Conservation (phyloP, 2,888 invertebrate genomes). For the Thereva nobilitata region DNA sequence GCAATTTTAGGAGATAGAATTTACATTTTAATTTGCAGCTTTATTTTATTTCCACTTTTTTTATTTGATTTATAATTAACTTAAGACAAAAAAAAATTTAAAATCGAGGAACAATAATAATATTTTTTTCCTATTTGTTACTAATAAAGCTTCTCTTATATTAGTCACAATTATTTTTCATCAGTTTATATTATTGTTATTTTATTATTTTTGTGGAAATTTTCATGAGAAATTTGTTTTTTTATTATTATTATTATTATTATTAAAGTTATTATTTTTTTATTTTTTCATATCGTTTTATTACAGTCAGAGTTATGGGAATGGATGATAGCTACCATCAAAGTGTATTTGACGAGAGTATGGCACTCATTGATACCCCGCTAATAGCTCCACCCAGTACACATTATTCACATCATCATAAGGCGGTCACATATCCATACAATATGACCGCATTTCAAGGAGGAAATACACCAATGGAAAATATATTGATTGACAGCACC, state of each 20-base stretch:
- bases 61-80: too few species aligned
- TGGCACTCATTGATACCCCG: conserved; percentile 59
- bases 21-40: too few species aligned
- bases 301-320: conserved; percentile 60
- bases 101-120: too few species aligned
- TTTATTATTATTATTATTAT: neutral
- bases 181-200: too few species aligned
- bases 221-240: neutral
- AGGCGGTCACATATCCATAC: conserved; percentile 56
- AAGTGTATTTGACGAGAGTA: conserved; percentile 58
- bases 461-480: conserved; percentile 48
- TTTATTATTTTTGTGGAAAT: neutral
- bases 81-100: too few species aligned
- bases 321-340: conserved; percentile 59
- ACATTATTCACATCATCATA: conserved; percentile 54
- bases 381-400: conserved; percentile 54
- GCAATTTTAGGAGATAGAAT: too few species aligned
- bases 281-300: conserved; percentile 44
- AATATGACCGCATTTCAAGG: conserved; percentile 58
- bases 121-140: too few species aligned
- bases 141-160: too few species aligned
- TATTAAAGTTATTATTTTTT: conserved; percentile 16
- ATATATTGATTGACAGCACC: conserved; percentile 47
- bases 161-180: too few species aligned
- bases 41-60: too few species aligned